phyloP scores from a whole-genome alignment of 2,888 invertebrate genomes.

The Eledona agricola region DNA sequence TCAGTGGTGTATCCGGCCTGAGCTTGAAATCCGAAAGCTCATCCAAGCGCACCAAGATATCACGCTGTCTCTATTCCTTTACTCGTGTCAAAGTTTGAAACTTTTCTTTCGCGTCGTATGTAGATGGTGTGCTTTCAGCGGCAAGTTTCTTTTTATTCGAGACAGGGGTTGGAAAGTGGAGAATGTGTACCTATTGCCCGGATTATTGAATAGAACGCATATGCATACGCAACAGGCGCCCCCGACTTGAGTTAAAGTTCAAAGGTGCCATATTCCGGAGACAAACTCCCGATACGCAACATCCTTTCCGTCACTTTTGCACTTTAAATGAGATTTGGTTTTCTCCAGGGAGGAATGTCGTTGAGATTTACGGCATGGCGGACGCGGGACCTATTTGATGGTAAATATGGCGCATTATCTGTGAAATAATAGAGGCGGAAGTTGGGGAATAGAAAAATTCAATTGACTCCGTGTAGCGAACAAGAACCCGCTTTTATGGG shows the following conservation, averaged over 20 bases:
- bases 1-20: constrained; percentile 35
- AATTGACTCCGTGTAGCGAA: constrained; percentile 1
- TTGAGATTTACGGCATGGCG: constrained; percentile 27
- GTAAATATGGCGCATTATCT: constrained; percentile 30
- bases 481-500: constrained; percentile 1
- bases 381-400: constrained; percentile 18
- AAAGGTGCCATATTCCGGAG: constrained; percentile 32
- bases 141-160: constrained; percentile 22
- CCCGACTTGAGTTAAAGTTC: constrained; percentile 22
- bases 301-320: constrained; percentile 28
- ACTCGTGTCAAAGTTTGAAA: constrained; percentile 44
- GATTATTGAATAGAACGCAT: constrained; percentile 35
- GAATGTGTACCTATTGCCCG: constrained; percentile 14
- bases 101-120: constrained; percentile 36
- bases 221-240: constrained; percentile 35
- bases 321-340: constrained; percentile 32
- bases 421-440: constrained; percentile 16
- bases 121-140: constrained; percentile 32
- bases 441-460: constrained; percentile 9
- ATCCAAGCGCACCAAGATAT: constrained; percentile 44
- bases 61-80: constrained; percentile 45
- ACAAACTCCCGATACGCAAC: constrained; percentile 17
- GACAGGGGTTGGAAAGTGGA: constrained; percentile 15
- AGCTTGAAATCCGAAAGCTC: constrained; percentile 39
- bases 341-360: constrained; percentile 17